Evolutionary conservation across 2,797 vertebrate species (phyloP).

Genomic region (Sternotherus odoratus): DNA sequence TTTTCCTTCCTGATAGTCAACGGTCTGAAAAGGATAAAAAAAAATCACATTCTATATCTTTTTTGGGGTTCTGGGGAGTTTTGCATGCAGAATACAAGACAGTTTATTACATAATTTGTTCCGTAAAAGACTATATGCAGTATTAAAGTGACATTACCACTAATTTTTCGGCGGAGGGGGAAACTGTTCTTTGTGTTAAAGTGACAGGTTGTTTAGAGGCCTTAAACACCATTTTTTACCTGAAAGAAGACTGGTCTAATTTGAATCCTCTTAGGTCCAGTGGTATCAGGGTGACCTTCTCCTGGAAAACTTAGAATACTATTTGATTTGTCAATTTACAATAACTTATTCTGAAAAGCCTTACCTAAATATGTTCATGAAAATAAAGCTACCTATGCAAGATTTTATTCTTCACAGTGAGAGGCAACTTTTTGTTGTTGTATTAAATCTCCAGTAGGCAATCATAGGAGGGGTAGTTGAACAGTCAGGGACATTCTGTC

Average conservation of each 20-base stretch:
- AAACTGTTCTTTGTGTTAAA: neutral
- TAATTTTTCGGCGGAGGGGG: neutral
- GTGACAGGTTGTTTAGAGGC: neutral
- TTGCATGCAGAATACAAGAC: neutral
- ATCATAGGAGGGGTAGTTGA: neutral
- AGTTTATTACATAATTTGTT: neutral
- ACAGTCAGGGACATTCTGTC: neutral
- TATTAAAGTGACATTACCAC: neutral
- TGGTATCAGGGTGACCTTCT: neutral
- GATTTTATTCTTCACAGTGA: neutral
- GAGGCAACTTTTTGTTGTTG: neutral
- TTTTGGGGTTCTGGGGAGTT: neutral
- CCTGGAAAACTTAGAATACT: neutral
- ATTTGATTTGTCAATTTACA: neutral
- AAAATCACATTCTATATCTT: neutral
- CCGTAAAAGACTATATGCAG: neutral
- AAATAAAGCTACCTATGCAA: neutral
- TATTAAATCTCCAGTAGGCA: neutral
- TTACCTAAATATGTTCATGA: neutral
- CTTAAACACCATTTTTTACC: neutral
- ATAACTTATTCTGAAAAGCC: neutral
- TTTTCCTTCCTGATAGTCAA: neutral
- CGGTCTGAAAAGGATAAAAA: neutral
- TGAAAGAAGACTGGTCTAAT: neutral
- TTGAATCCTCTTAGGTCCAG: neutral